Evolutionary conservation across 1,140 invertebrate species (phyloP), one percentile per base, ranked within the genome.

Genomic region (Aphelenchoides besseyi): DNA sequence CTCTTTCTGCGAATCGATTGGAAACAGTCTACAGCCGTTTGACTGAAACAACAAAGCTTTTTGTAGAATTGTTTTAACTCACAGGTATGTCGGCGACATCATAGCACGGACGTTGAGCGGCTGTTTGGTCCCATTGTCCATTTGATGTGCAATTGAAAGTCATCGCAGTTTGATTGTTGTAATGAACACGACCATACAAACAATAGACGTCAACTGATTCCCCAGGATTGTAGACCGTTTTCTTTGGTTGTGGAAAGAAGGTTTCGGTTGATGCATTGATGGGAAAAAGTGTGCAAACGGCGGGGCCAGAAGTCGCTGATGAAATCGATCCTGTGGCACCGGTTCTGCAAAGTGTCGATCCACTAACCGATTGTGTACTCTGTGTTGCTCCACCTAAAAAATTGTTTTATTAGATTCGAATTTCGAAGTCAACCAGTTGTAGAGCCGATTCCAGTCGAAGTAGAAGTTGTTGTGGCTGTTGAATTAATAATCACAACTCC

Each of bases 241-340:
- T 59, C 5, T 5, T 8, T 33, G 55, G 55, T 33, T 59, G 55
- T 59, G 55, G 55, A 33, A 59, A 59, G 55, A 59, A 59, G 55
- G 23, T 59, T 33, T 59, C 55, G 26, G 32, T 8, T 33, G 55
- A 8, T 59, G 5, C 23, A 23, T 59, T 59, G 18, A 59, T 59
- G 5, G 55, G 18, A 33, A 59, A 59, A 12, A 59, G 55, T 23
- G 55, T 59, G 55, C 55, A 59, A 12, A 8, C 5, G 18, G 55
- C 41, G 12, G 41, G 12, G 12, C 41, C 41, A 23, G 41, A 12
- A 23, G 23, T 23, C 41, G 41, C 23, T 23, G 41, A 48, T 23
- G 41, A 48, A 48, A 48, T 16, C 12, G 12, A 12, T 12, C 41
- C 41, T 23, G 41, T 48, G 12, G 41, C 41, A 23, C 12, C 12